phyloP scores from a whole-genome alignment of 2,797 vertebrate genomes.

The Podarcis lilfordi region DNA sequence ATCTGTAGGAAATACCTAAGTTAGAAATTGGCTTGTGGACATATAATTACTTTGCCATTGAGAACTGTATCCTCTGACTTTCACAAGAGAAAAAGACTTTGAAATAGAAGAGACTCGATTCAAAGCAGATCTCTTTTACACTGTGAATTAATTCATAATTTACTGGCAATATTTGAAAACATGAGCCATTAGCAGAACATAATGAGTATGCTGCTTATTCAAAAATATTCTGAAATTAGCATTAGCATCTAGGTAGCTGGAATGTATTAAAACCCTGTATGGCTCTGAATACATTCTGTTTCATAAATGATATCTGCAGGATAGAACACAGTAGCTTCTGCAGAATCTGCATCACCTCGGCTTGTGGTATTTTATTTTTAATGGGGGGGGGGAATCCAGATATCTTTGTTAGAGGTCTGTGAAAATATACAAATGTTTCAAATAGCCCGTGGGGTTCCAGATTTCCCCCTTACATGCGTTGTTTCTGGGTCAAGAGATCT shows the following conservation, averaged over 20 bases:
- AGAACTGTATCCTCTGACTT: slow-evolving; percentile 25
- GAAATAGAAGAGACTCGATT: background rate
- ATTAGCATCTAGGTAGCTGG: accelerated
- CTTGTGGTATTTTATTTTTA: background rate
- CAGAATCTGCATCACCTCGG: background rate
- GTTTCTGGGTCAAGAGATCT: no score
- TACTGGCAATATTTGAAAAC: background rate
- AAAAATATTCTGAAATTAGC: accelerated
- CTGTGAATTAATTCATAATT: background rate
- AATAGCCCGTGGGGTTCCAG: background rate
- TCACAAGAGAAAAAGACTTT: background rate
- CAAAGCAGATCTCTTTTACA: background rate
- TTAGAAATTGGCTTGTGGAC: slow-evolving; percentile 38
- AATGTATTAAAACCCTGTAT: background rate
- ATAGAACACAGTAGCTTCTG: background rate
- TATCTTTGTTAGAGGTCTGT: background rate
- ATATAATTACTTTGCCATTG: slow-evolving; percentile 56
- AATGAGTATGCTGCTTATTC: background rate
- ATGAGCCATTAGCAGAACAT: accelerated
- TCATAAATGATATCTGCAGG: background rate
- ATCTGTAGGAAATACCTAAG: slow-evolving; percentile 62
- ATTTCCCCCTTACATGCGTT: background rate
- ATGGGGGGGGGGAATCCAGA: background rate
- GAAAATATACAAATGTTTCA: background rate
- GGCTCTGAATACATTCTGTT: slow-evolving; percentile 16